Evolutionary conservation across 2,888 invertebrate species (phyloP).

Genomic region (Leptinotarsa juncta): DNA sequence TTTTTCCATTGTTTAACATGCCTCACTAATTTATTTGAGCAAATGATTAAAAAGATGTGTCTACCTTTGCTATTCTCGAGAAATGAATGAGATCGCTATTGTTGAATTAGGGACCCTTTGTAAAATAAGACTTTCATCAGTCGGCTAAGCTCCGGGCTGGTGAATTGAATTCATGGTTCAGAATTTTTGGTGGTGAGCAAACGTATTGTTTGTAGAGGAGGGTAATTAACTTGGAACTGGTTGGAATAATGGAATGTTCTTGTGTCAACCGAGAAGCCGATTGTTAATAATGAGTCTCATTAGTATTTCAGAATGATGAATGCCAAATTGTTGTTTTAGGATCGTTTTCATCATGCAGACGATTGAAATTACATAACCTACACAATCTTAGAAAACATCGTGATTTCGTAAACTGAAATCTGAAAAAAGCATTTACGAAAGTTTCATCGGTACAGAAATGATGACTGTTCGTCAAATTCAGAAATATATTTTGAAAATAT

Average conservation of each 20-base stretch:
- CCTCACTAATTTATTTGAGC: constrained; percentile 9
- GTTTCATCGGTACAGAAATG: no score
- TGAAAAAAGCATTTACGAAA: no score
- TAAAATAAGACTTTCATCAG: constrained; percentile 2
- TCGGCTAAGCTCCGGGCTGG: neutral
- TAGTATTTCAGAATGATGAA: no score
- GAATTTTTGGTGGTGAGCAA: neutral
- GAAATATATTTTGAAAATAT: no score
- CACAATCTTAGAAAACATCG: no score
- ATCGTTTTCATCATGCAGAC: no score
- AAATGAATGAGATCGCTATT: constrained; percentile 15
- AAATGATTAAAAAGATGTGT: constrained; percentile 17
- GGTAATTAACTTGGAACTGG: neutral
- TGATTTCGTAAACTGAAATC: no score
- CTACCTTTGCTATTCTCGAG: neutral
- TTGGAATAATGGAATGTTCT: neutral
- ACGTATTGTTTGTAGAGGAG: neutral
- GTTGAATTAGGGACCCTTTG: constrained; percentile 10
- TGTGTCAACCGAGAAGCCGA: neutral
- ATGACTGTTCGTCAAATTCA: no score
- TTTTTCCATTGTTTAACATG: neutral
- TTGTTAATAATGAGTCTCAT: neutral
- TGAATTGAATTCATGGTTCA: constrained; percentile 1
- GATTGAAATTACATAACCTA: no score
- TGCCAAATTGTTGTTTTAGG: no score